phyloP scores from a whole-genome alignment of 2,797 vertebrate genomes.

The Hypotaenidia philippensis region DNA sequence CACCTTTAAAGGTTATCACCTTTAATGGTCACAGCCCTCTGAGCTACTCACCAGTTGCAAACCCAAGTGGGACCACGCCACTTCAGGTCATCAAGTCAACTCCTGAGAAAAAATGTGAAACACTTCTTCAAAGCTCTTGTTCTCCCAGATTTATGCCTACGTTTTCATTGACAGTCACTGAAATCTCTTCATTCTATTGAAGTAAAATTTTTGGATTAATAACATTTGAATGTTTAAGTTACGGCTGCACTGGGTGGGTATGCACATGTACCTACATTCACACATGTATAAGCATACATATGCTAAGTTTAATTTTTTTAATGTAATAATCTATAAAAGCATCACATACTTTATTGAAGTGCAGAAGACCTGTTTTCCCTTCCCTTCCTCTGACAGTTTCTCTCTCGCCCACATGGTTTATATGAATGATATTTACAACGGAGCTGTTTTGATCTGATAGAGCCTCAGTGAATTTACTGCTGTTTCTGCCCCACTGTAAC shows the following conservation, averaged over 20 bases:
- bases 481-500: constrained; percentile 28
- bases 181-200: not conserved
- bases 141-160: not conserved
- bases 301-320: not conserved
- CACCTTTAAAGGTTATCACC: not conserved
- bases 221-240: not conserved
- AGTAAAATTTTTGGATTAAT: not conserved
- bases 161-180: not conserved
- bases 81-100: not conserved
- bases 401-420: constrained; percentile 33
- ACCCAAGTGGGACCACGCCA: not conserved
- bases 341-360: constrained; percentile 22
- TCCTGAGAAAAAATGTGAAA: not conserved
- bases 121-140: not conserved
- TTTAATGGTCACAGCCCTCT: not conserved
- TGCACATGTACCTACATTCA: not conserved
- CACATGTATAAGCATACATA: not conserved
- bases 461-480: constrained; percentile 60
- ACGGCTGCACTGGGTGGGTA: not conserved
- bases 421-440: constrained; percentile 55
- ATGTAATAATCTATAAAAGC: constrained; percentile 19
- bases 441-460: constrained; percentile 60
- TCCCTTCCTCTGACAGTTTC: constrained; percentile 37
- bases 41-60: not conserved
- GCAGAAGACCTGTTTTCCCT: constrained; percentile 18